Evolutionary conservation across 2,797 vertebrate genomes (phyloP), one percentile per base, ranked within the genome.

Genomic region (Sebastolobus altivelis): DNA sequence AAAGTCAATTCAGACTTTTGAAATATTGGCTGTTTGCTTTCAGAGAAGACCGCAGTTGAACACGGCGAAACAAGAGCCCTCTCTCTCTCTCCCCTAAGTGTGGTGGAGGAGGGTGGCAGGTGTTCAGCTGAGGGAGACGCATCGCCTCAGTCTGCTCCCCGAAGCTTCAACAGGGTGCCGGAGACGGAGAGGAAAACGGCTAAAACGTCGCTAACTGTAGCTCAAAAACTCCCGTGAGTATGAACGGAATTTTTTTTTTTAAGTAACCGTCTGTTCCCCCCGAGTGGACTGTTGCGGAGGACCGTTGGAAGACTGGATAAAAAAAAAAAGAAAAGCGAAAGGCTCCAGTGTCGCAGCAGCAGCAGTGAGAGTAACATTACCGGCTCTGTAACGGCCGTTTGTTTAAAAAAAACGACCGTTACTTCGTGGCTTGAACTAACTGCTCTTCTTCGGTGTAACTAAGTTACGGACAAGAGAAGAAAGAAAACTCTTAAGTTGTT

Each of bases 121-220:
- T 94, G 95, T 89, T 94, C 88, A 58, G 81, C 66, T 74, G 74
- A 74, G 81, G 79, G 83, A 89, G 85, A 85, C 85, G 66, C 88
- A 80, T 87, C 87, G 89, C 70, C 62, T 79, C 88, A 81, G 74
- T 84, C 89, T 31, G 79, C 84, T 83, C 75, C 75, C 25, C 25
- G 25, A 4, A 77, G 75, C 89, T 71, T 77, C 81, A 72, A 81
- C 73, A 69, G 75, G 72, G 86, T 56, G 69, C 79, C 18, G 80
- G 83, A 69, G 22, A n/a, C 79, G 14, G 73, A 60, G 40, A 27
- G 46, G 18, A 63, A 63, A 49, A 33, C 46, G 38, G 22, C n/a
- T 5, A 2, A 67, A 63, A 68, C 55, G 46, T 35, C 8, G 43
- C 38, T 8, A 61, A 63, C 14, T 12, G 20, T 12, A 25, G 58